Base-by-base conservation (phyloP, 2,888 invertebrate genomes). In the Diarsia rubi region DNA sequence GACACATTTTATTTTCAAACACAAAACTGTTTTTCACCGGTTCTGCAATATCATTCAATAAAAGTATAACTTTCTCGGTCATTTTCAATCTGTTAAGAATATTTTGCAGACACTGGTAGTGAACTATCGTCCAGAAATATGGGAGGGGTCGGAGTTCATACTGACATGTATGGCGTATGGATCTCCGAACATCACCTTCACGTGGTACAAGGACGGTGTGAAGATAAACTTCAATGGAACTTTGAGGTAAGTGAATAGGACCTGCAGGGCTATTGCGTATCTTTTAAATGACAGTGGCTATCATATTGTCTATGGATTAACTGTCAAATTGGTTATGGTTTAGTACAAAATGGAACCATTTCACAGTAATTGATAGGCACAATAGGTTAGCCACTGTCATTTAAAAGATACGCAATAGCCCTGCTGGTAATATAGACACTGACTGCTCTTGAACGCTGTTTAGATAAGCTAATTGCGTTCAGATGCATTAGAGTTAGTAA, bases 191-290 rank as follows among this genome's bases (percentile, higher is more conserved):
- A 98, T 98, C 90, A 97, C 96, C 73, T 98, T 98, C 92, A 97
- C 97, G 49, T 98, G 98, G 98, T 98, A 97, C 95, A 98, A 98
- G 93, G 98, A 98, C 90, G 98, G 98, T 12, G 96, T 97, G 83
- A 97, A 97, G 86, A 97, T 98, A 78, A 98, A 98, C 93, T 97
- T 97, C 87, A 97, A 98, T 81, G 97, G 97, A 85, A 97, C 98
- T 21, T 97, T 97, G 65, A 98, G 98, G 98, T 95, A 94, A 96
- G 81, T 71, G 4, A 75, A 19, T 21, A 0, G 0, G 2, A 42
- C 14, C 6, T n/a, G n/a, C n/a, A n/a, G n/a, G n/a, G n/a, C n/a
- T n/a, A n/a, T n/a, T n/a, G n/a, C n/a, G n/a, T n/a, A n/a, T n/a
- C n/a, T n/a, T n/a, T n/a, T n/a, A n/a, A n/a, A n/a, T n/a, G n/a